These are phyloP conservation scores for Paedocypris sp. DNA, from an alignment of 2,113 vertebrate species.

Conservation along the genomic window DNA sequence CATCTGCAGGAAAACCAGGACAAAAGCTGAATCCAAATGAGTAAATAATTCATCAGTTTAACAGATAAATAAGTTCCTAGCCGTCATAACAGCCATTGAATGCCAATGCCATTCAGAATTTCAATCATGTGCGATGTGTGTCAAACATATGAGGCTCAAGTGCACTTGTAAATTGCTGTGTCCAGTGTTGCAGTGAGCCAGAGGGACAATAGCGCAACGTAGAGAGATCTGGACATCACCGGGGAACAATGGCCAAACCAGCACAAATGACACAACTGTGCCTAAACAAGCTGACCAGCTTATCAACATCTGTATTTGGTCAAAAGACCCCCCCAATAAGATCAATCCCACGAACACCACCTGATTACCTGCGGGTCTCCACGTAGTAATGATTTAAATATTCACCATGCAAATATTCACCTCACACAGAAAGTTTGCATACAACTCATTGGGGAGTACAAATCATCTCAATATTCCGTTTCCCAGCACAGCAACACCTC, in stretches of 20 bases:
- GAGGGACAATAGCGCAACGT: constrained; percentile 32
- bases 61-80: constrained; percentile 28
- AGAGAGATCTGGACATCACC: constrained; percentile 24
- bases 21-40: constrained; percentile 12
- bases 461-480: background rate
- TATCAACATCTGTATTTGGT: constrained; percentile 2
- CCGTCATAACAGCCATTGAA: constrained; percentile 18
- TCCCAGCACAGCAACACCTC: background rate
- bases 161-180: constrained; percentile 22
- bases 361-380: background rate
- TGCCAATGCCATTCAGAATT: constrained; percentile 6
- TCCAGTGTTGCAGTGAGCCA: constrained; percentile 37
- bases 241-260: constrained; percentile 29
- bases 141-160: background rate
- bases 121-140: constrained; percentile 8
- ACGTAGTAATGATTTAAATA: no score
- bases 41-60: constrained; percentile 15
- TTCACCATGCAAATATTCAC: background rate
- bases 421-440: constrained; percentile 5
- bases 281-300: constrained; percentile 10
- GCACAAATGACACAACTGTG: constrained; percentile 13
- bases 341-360: background rate
- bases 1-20: constrained; percentile 25
- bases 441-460: constrained; percentile 3
- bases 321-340: constrained; percentile 7